Percentiles rank a stretch among this genome's conserved stretches.
Conservation (phyloP, 2,797 vertebrate species). For the Eulemur mongoz region DNA sequence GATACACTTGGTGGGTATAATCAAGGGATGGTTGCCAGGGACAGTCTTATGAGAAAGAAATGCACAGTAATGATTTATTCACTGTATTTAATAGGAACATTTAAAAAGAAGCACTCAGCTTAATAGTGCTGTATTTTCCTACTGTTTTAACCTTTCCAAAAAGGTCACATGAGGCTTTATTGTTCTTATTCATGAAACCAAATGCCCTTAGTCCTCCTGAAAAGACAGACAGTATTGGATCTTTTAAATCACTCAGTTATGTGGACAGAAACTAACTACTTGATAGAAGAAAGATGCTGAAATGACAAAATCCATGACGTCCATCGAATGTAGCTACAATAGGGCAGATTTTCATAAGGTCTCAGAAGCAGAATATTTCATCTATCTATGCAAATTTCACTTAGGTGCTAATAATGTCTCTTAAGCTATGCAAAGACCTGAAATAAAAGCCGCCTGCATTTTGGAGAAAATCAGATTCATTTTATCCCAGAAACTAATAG, state of each 20-base stretch:
- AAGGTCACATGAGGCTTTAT: background rate
- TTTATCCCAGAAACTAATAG: background rate
- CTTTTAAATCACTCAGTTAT: background rate
- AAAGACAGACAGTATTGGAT: background rate
- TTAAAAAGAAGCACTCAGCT: background rate
- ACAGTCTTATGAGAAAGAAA: background rate
- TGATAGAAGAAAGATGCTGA: background rate
- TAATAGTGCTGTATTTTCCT: background rate
- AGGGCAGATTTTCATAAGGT: background rate
- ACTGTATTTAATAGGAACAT: background rate
- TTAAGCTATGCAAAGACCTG: background rate
- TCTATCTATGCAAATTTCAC: background rate
- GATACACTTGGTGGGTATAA: background rate
- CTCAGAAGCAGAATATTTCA: constrained; percentile 13
- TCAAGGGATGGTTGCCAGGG: background rate
- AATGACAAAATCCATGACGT: background rate
- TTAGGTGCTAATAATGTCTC: background rate
- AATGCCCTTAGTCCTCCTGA: background rate
- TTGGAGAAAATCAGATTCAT: constrained; percentile 26
- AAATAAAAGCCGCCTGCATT: background rate
- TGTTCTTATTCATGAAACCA: background rate
- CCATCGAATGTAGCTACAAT: background rate
- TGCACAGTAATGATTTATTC: background rate
- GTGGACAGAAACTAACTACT: background rate
- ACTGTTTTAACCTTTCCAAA: background rate